Percentiles rank a stretch among this genome's conserved stretches.
These are phyloP conservation scores for Mantis religiosa DNA, from an alignment of 2,888 invertebrate species.

Conservation along the genomic window DNA sequence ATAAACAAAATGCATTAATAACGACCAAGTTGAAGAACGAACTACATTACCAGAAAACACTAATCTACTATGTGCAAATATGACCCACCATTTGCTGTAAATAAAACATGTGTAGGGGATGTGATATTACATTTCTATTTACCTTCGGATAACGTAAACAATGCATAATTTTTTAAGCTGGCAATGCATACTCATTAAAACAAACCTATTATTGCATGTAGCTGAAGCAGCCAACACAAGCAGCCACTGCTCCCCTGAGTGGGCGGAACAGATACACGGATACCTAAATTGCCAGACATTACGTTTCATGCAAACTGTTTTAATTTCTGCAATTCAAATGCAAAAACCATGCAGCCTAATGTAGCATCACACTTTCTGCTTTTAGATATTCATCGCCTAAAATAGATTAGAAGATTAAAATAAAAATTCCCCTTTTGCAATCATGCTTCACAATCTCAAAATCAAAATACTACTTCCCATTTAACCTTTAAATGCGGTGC, in stretches of 20 bases:
- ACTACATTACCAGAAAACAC: not conserved
- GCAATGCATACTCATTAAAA: not conserved
- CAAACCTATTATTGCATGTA: not conserved
- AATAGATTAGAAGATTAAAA: no score
- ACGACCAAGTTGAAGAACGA: constrained; percentile 22
- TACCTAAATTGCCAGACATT: not conserved
- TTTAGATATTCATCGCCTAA: no score
- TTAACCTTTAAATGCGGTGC: no score
- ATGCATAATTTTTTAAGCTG: not conserved
- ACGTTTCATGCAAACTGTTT: not conserved
- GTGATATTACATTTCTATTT: not conserved
- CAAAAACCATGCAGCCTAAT: not conserved
- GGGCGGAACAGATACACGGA: no score
- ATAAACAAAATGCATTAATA: not conserved
- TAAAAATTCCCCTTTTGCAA: no score
- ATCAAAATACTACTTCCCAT: no score
- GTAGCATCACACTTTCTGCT: no score
- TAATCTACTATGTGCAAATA: not conserved
- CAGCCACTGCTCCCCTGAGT: no score
- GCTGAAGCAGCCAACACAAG: not conserved
- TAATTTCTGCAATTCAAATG: not conserved
- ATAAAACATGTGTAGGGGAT: not conserved
- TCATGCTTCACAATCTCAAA: no score
- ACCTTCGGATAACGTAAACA: not conserved
- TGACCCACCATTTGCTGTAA: not conserved